A percentile compares a stretch with the other conserved stretches of the same genome.
Evolutionary conservation across 2,888 invertebrate species (phyloP).

Genomic region (Tenthredo mesomela): DNA sequence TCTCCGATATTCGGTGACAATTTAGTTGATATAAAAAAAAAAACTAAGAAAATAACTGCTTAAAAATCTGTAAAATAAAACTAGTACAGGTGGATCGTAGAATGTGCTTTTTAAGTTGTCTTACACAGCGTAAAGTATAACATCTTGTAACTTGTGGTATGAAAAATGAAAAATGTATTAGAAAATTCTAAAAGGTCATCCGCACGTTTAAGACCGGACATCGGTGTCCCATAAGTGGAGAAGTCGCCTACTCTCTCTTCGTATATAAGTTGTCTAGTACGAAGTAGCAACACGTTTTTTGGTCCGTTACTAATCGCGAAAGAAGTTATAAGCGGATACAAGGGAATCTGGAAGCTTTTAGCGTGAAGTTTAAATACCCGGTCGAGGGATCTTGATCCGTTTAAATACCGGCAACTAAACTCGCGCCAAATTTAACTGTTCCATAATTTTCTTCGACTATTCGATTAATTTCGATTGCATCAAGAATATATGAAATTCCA

Average conservation of each 20-base stretch:
- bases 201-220: constrained; percentile 25
- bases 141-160: too few species aligned
- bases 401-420: neutral
- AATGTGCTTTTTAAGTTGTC: neutral
- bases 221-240: constrained; percentile 36
- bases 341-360: neutral
- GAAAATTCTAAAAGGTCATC: constrained; percentile 31
- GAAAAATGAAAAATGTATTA: neutral
- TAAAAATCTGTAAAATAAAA: neutral
- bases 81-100: neutral
- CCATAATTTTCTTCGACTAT: neutral
- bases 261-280: neutral
- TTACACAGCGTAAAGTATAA: neutral
- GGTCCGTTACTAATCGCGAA: neutral
- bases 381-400: neutral
- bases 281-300: neutral
- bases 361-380: neutral
- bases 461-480: neutral
- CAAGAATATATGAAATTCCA: neutral
- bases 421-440: neutral
- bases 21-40: neutral
- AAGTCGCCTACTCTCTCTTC: constrained; percentile 39
- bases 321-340: constrained; percentile 9
- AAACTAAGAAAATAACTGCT: neutral
- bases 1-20: neutral